Conservation (phyloP, 1,140 invertebrate species). For the Chrysomallon squamiferum region DNA sequence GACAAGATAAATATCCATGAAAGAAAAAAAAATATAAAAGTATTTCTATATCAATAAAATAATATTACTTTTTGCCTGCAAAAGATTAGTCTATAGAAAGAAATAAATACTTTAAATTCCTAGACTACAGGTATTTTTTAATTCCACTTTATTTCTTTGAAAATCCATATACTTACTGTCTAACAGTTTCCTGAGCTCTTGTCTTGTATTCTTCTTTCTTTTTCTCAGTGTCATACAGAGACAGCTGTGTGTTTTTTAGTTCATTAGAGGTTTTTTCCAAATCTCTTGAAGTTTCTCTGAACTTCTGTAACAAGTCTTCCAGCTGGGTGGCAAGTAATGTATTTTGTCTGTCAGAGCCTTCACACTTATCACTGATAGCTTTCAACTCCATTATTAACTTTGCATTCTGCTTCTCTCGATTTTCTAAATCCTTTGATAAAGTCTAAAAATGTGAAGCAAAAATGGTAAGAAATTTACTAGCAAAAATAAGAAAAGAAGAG, state of each 20-base stretch:
- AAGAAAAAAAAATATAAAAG: too few species aligned
- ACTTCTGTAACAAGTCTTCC: slow-evolving; percentile 44
- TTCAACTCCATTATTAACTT: slow-evolving; percentile 56
- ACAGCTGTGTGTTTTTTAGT: slow-evolving; percentile 42
- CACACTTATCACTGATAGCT: slow-evolving; percentile 49
- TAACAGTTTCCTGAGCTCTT: slow-evolving; percentile 58
- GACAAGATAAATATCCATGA: too few species aligned
- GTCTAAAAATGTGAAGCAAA: slow-evolving; percentile 39
- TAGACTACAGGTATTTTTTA: too few species aligned
- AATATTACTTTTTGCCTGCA: too few species aligned
- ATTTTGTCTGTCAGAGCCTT: slow-evolving; percentile 48
- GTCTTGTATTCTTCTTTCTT: slow-evolving; percentile 58
- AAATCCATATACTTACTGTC: slow-evolving; percentile 57
- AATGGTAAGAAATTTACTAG: not conserved
- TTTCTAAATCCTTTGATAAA: slow-evolving; percentile 57
- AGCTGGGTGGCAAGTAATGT: slow-evolving; percentile 39
- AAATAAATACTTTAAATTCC: too few species aligned
- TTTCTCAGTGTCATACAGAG: slow-evolving; percentile 50
- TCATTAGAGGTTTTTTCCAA: slow-evolving; percentile 48
- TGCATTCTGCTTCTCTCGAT: slow-evolving; percentile 55
- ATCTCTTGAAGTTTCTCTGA: slow-evolving; percentile 40
- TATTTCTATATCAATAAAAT: too few species aligned
- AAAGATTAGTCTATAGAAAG: too few species aligned
- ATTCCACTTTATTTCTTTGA: too few species aligned
- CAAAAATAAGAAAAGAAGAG: too few species aligned